These are phyloP conservation scores for Phoebastria nigripes DNA, from an alignment of 2,797 vertebrate species.

Conservation along the genomic window DNA sequence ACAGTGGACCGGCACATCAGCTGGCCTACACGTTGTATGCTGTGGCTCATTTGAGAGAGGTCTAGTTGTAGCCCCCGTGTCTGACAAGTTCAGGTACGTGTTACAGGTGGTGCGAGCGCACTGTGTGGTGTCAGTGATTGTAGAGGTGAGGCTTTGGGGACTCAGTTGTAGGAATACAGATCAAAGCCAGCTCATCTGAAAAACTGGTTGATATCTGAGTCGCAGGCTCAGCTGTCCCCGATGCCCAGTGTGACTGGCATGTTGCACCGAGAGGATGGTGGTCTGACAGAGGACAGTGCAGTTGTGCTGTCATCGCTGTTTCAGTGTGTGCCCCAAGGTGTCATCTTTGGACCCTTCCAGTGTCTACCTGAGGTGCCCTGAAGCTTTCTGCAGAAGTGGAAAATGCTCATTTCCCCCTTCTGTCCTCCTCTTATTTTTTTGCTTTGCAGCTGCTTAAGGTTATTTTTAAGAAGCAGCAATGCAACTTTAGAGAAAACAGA, in stretches of 20 bases:
- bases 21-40: rapidly evolving
- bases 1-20: not conserved
- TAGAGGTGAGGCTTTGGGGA: not conserved
- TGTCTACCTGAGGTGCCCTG: not conserved
- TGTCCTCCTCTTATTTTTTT: not conserved
- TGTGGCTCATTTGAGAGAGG: not conserved
- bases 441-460: not conserved
- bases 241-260: rapidly evolving
- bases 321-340: not conserved
- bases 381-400: not conserved
- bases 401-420: not conserved
- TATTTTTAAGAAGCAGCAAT: not conserved
- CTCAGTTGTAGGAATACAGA: not conserved
- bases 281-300: not conserved
- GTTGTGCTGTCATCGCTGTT: not conserved
- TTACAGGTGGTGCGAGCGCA: rapidly evolving
- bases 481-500: not conserved
- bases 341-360: not conserved
- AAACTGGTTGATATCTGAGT: not conserved
- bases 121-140: not conserved
- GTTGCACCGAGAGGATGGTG: not conserved
- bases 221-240: not conserved
- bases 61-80: not conserved
- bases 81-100: not conserved
- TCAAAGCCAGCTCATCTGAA: not conserved